Percentiles rank a stretch among this genome's conserved stretches.
Evolutionary conservation across 2,888 invertebrate species (phyloP).

Genomic region (Loripinus fragilis): DNA sequence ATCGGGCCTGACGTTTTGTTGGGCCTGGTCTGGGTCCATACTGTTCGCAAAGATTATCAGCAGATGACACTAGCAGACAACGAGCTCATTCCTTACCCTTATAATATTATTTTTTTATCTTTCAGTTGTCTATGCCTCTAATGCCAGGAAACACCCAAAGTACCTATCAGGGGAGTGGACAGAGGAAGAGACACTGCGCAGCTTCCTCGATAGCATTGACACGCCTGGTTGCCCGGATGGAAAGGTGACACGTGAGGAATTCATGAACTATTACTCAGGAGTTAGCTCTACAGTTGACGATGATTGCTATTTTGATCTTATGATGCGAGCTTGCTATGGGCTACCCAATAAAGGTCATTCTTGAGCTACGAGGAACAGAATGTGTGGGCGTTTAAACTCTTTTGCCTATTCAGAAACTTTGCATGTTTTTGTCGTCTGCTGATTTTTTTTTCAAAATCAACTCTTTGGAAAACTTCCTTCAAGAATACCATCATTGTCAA

Average conservation of each 20-base stretch:
- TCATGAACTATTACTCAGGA: constrained; percentile 78
- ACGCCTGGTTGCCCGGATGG: constrained; percentile 79
- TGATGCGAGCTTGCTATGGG: constrained; percentile 77
- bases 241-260: constrained; percentile 78
- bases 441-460: too few relatives aligned
- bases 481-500: too few relatives aligned
- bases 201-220: constrained; percentile 79
- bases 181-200: constrained; percentile 74
- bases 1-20: too few relatives aligned
- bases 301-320: constrained; percentile 78
- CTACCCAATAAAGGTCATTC: constrained; percentile 62
- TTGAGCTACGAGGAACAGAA: too few relatives aligned
- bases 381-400: too few relatives aligned
- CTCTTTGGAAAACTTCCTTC: too few relatives aligned
- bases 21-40: too few relatives aligned
- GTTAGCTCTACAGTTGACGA: constrained; percentile 79
- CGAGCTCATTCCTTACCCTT: too few relatives aligned
- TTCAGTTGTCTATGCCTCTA: constrained; percentile 78
- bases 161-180: constrained; percentile 79
- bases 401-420: too few relatives aligned
- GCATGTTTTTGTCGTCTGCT: too few relatives aligned
- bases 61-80: too few relatives aligned
- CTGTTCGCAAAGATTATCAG: too few relatives aligned
- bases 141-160: constrained; percentile 77
- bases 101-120: constrained; percentile 49